phyloP scores from a whole-genome alignment of 2,797 vertebrate genomes.

The Lophotriccus pileatus region DNA sequence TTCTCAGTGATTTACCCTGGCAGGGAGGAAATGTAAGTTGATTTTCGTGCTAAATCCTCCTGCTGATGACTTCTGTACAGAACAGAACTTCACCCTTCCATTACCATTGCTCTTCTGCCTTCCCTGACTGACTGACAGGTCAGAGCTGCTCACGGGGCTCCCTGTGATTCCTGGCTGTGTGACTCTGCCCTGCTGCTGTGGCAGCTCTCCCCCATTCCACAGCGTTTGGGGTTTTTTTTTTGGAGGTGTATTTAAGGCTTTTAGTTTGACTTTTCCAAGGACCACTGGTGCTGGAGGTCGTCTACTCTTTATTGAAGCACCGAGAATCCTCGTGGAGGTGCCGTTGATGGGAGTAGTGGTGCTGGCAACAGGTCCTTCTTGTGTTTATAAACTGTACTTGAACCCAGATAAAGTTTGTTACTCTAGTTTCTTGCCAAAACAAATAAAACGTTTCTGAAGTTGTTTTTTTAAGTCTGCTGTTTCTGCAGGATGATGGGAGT shows the following conservation, averaged over 20 bases:
- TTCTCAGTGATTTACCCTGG: not conserved
- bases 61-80: not conserved
- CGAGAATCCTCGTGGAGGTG: not conserved
- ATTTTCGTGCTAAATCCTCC: not conserved
- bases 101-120: not conserved
- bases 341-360: constrained; percentile 7
- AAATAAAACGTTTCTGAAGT: constrained; percentile 71
- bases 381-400: constrained; percentile 58
- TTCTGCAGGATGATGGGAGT: not conserved
- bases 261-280: not conserved
- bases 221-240: not conserved
- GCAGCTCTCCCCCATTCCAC: not conserved
- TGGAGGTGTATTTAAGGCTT: not conserved
- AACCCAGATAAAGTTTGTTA: constrained; percentile 54
- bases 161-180: not conserved
- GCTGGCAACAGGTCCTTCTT: constrained; percentile 35
- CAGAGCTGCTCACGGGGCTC: not conserved
- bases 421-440: constrained; percentile 66
- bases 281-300: not conserved
- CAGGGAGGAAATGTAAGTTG: not conserved
- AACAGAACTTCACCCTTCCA: not conserved
- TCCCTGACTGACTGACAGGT: not conserved
- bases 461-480: not conserved
- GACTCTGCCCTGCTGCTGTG: not conserved
- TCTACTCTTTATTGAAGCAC: not conserved